A percentile compares a stretch with the other conserved stretches of the same genome.
phyloP scores from a whole-genome alignment of 1,140 invertebrate genomes.

The Apolygus lucorum region DNA sequence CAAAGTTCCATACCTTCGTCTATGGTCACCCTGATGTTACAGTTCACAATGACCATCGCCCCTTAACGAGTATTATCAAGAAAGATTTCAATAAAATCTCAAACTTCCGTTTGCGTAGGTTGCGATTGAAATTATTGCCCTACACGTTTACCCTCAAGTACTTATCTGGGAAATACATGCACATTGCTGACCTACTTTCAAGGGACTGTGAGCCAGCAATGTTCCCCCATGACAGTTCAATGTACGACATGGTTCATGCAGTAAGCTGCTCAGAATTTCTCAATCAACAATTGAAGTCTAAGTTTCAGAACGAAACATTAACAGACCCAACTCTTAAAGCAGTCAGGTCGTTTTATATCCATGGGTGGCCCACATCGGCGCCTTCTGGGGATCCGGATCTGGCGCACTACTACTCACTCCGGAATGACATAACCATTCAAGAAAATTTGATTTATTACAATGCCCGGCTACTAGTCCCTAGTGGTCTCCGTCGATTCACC shows the following conservation, averaged over 20 bases:
- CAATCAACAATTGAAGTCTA: slow-evolving; percentile 11
- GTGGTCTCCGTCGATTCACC: no score
- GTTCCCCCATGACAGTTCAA: slow-evolving; percentile 15
- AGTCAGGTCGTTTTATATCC: slow-evolving; percentile 6
- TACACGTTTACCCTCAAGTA: slow-evolving; percentile 40
- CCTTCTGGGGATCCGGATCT: slow-evolving; percentile 35
- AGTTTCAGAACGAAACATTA: slow-evolving; percentile 16
- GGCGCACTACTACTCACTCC: no score
- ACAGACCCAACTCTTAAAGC: slow-evolving; percentile 18
- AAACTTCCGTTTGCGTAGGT: slow-evolving; percentile 37
- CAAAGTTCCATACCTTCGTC: slow-evolving; percentile 37
- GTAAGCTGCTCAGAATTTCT: slow-evolving; percentile 11
- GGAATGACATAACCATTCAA: no score
- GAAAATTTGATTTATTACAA: no score
- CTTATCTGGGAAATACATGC: slow-evolving; percentile 27
- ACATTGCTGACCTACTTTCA: slow-evolving; percentile 31
- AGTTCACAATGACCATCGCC: slow-evolving; percentile 41
- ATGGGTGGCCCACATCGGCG: slow-evolving; percentile 25
- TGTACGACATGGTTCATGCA: slow-evolving; percentile 17
- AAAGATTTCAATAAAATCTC: slow-evolving; percentile 39
- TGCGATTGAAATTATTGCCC: slow-evolving; percentile 38
- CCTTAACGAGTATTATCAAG: slow-evolving; percentile 38
- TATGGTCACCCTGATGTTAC: slow-evolving; percentile 34
- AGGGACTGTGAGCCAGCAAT: slow-evolving; percentile 23
- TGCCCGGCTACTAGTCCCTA: no score